Evolutionary conservation across 2,888 invertebrate species (phyloP).

Genomic region (Anthrax anthrax): DNA sequence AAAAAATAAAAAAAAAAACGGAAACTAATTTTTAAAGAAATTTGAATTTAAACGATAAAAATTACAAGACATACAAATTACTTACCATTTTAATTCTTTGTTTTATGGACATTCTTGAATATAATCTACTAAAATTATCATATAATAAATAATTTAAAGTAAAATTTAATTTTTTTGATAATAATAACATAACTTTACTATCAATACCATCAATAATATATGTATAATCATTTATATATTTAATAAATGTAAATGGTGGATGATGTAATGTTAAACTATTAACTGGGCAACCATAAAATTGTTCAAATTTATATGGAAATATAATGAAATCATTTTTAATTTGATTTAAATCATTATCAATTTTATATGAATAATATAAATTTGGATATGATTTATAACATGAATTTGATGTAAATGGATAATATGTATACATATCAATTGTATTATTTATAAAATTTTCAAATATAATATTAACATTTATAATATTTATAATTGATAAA

Average conservation of each 20-base stretch:
- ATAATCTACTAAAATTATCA: too few relatives aligned
- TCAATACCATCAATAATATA: slow-evolving; percentile 7
- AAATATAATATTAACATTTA: neutral
- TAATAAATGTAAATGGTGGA: slow-evolving; percentile 6
- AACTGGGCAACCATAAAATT: slow-evolving; percentile 9
- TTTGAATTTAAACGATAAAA: neutral
- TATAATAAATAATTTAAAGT: neutral
- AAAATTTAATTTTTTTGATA: slow-evolving; percentile 10
- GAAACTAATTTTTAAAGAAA: too few relatives aligned
- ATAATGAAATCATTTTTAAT: too few relatives aligned
- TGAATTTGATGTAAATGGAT: neutral
- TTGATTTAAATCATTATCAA: neutral
- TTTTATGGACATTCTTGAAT: too few relatives aligned
- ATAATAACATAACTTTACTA: slow-evolving; percentile 4
- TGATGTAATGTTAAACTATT: slow-evolving; percentile 1
- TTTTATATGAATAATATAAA: neutral
- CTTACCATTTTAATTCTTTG: neutral
- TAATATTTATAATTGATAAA: neutral
- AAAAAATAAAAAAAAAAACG: too few relatives aligned
- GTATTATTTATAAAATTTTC: neutral
- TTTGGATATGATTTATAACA: neutral
- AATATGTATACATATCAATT: neutral
- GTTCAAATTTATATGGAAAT: slow-evolving; percentile 9
- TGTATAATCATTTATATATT: neutral
- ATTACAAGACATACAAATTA: too few relatives aligned